Conservation (phyloP, 2,113 vertebrate genomes). For the Salvator merianae region DNA sequence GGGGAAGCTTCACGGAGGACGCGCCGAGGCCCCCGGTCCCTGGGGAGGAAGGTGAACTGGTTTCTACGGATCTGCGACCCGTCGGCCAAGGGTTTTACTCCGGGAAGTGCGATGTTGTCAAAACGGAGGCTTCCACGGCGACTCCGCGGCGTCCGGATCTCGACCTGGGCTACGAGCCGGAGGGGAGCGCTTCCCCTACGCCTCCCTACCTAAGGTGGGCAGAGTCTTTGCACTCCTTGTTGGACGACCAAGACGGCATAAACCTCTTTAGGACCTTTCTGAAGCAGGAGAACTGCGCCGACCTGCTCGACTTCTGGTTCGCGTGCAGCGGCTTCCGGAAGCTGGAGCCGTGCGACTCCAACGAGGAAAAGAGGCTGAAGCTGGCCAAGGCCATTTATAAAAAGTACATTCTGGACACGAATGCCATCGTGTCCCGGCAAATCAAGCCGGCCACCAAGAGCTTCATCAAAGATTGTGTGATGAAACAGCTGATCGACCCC, state of each 20-base stretch:
- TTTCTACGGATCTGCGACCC: constrained; percentile 82
- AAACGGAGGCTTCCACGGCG: constrained; percentile 87
- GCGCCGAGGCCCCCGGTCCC: constrained; percentile 96
- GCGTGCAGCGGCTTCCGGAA: constrained; percentile 96
- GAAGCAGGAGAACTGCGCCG: constrained; percentile 90
- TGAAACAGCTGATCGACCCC: constrained; percentile 89
- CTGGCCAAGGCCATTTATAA: constrained; percentile 95
- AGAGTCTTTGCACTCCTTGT: constrained; percentile 92
- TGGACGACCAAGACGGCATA: constrained; percentile 97
- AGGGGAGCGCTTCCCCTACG: constrained; percentile 96
- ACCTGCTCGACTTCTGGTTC: constrained; percentile 98
- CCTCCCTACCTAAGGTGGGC: constrained; percentile 97
- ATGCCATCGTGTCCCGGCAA: constrained; percentile 90
- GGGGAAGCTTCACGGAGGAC: constrained; percentile 95
- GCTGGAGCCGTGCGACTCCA: constrained; percentile 82
- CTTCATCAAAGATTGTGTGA: constrained; percentile 95
- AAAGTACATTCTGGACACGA: constrained; percentile 93
- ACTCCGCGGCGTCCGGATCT: constrained; percentile 91
- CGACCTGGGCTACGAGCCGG: constrained; percentile 96
- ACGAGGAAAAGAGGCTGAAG: constrained; percentile 93
- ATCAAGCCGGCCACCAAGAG: constrained; percentile 95
- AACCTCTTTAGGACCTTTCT: constrained; percentile 94
- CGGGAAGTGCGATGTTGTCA: constrained; percentile 79
- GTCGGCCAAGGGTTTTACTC: constrained; percentile 78
- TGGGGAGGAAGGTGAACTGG: constrained; percentile 94